Evolutionary conservation across 2,888 invertebrate genomes (phyloP).

Genomic region (Orthosia gracilis): DNA sequence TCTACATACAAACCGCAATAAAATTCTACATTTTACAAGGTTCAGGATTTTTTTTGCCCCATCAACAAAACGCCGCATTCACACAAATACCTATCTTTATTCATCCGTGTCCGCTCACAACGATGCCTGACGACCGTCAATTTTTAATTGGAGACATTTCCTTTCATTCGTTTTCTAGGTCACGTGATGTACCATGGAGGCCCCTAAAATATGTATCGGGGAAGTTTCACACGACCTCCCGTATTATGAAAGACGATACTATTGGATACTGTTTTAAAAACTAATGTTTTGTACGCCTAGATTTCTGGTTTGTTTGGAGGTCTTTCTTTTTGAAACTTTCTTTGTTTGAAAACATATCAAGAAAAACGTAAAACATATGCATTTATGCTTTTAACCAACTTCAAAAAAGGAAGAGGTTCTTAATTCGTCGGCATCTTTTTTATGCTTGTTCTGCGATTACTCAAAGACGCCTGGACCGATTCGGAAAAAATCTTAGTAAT

Average conservation of each 20-base stretch:
- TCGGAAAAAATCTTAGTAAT: too few relatives aligned
- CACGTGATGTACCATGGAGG: constrained; percentile 71
- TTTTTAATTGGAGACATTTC: constrained; percentile 86
- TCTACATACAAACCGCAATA: not conserved
- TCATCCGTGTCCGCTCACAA: constrained; percentile 68
- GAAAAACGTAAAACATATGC: too few relatives aligned
- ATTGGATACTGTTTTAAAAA: constrained; percentile 51
- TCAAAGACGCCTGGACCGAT: too few relatives aligned
- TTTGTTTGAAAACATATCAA: not conserved
- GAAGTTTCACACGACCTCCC: constrained; percentile 60
- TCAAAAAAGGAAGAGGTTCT: too few relatives aligned
- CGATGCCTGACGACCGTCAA: constrained; percentile 80
- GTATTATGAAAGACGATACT: constrained; percentile 43
- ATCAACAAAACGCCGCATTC: constrained; percentile 42
- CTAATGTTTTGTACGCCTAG: constrained; percentile 12
- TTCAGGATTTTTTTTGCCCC: too few relatives aligned
- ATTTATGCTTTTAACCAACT: too few relatives aligned
- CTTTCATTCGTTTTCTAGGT: constrained; percentile 81
- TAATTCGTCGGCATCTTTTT: too few relatives aligned
- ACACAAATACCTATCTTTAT: constrained; percentile 61
- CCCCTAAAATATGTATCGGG: constrained; percentile 77
- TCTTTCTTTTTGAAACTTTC: too few relatives aligned
- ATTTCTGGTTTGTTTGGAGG: constrained; percentile 23
- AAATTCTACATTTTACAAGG: not conserved
- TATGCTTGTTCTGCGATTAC: too few relatives aligned